These are phyloP conservation scores for Chydorus sphaericus DNA, from an alignment of 2,888 invertebrate genomes.

Conservation along the genomic window DNA sequence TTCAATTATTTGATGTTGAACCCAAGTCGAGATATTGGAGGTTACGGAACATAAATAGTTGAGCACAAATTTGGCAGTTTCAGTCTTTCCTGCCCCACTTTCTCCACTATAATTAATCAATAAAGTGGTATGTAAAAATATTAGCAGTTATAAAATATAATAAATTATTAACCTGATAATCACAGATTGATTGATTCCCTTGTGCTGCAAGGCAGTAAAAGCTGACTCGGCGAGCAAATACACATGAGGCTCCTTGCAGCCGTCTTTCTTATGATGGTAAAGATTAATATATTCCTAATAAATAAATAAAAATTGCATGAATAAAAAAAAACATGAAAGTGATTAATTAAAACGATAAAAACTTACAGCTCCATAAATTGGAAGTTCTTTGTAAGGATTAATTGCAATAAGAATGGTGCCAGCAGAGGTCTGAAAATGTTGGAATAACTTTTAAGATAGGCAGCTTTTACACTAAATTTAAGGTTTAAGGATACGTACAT, in stretches of 20 bases:
- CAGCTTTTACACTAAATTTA: neutral
- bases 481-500: constrained; percentile 61
- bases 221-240: constrained; percentile 83
- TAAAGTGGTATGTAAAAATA: too few relatives aligned
- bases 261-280: constrained; percentile 69
- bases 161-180: too few relatives aligned
- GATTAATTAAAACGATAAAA: neutral
- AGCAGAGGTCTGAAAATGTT: constrained; percentile 62
- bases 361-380: constrained; percentile 76
- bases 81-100: constrained; percentile 85
- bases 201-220: constrained; percentile 35
- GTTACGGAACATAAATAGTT: constrained; percentile 83
- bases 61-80: constrained; percentile 78
- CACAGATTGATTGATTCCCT: constrained; percentile 51
- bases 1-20: constrained; percentile 88
- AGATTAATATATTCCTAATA: constrained; percentile 63
- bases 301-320: constrained; percentile 13
- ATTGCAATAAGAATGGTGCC: constrained; percentile 85
- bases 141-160: too few relatives aligned
- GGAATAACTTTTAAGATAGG: neutral
- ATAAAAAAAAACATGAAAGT: neutral
- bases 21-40: constrained; percentile 71
- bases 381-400: constrained; percentile 83
- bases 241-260: constrained; percentile 68
- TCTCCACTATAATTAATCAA: too few relatives aligned